These are phyloP conservation scores for Muscicapa adusta DNA, from an alignment of 2,113 vertebrate genomes.

Conservation along the genomic window DNA sequence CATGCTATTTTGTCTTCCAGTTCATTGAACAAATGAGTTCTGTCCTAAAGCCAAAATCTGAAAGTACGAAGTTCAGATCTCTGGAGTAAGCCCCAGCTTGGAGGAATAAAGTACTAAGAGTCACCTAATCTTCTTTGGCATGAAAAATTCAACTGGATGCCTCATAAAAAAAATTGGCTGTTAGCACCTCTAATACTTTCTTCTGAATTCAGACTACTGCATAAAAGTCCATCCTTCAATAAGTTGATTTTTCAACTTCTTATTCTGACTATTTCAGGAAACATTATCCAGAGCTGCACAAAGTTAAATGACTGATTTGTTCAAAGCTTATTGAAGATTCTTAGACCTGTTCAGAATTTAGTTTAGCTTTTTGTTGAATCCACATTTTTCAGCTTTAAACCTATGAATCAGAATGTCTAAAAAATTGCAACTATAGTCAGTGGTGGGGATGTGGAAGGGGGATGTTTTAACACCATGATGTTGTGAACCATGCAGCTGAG, in stretches of 20 bases:
- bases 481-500: neutral
- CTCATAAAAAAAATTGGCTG: neutral
- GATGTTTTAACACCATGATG: accelerated
- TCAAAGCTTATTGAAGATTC: constrained; percentile 12
- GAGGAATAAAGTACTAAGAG: neutral
- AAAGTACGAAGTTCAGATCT: neutral
- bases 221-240: neutral
- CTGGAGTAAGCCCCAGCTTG: neutral
- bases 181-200: constrained; percentile 8
- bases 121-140: neutral
- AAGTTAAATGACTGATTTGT: neutral
- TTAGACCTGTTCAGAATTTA: neutral
- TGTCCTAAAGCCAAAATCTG: constrained; percentile 12
- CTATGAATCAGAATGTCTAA: neutral
- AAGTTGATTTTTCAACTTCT: neutral
- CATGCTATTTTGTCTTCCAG: neutral
- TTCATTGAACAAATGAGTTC: neutral
- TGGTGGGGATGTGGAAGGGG: neutral
- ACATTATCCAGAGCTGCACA: neutral
- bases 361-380: neutral
- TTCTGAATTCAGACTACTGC: neutral
- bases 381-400: neutral
- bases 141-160: constrained; percentile 7
- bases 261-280: neutral
- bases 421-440: neutral